Evolutionary conservation across 2,113 vertebrate species (phyloP).

Genomic region (Physeter macrocephalus): DNA sequence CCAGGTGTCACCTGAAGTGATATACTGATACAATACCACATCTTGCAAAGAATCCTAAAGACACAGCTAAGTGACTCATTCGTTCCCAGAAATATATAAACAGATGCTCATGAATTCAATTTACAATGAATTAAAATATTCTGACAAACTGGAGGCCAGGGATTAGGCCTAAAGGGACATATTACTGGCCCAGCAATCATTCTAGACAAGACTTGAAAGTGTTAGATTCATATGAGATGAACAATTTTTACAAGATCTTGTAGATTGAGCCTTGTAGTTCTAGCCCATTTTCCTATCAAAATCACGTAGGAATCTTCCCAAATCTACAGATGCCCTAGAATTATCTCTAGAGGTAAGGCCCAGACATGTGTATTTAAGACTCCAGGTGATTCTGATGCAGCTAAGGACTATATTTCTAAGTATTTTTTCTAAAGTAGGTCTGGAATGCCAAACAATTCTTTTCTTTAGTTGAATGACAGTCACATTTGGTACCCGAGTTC

Average conservation of each 20-base stretch:
- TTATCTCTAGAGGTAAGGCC: background rate
- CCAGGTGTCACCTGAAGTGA: background rate
- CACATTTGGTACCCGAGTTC: background rate
- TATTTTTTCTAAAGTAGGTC: background rate
- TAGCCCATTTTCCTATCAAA: background rate
- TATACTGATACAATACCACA: background rate
- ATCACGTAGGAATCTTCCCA: background rate
- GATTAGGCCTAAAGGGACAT: background rate
- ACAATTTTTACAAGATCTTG: background rate
- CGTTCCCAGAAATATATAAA: conserved; percentile 8
- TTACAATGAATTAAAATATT: conserved; percentile 15
- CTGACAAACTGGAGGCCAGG: background rate
- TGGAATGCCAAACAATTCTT: background rate
- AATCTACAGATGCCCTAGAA: background rate
- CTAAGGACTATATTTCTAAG: background rate
- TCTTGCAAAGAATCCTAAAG: background rate
- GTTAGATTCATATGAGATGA: background rate
- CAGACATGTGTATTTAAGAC: background rate
- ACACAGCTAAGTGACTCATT: conserved; percentile 4
- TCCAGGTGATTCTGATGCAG: background rate
- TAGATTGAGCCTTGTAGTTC: background rate
- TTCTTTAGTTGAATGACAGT: background rate
- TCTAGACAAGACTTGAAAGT: background rate
- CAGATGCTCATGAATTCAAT: conserved; percentile 3
- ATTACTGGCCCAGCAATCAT: background rate